A percentile compares a stretch with the other conserved stretches of the same genome.
These are phyloP conservation scores for Scaptomyza cyrtandrae DNA, from an alignment of 2,888 invertebrate genomes.

Conservation along the genomic window DNA sequence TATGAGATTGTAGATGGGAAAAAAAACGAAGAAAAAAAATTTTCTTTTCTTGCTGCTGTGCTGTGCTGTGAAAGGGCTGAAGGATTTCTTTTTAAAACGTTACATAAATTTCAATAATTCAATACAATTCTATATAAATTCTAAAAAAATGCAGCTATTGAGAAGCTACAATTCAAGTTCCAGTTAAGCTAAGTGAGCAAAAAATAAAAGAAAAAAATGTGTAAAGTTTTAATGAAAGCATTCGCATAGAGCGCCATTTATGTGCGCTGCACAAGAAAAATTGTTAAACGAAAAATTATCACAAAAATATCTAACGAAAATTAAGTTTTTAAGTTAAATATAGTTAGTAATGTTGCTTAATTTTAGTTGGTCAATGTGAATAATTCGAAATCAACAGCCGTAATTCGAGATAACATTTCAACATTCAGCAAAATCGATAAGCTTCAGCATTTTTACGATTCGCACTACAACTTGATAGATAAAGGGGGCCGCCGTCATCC, in stretches of 20 bases:
- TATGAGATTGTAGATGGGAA: slow-evolving; percentile 6
- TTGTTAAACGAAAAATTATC: slow-evolving; percentile 24
- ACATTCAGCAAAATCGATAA: slow-evolving; percentile 79
- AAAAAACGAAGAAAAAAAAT: slow-evolving; percentile 28
- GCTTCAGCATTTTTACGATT: slow-evolving; percentile 59
- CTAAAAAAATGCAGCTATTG: slow-evolving; percentile 30
- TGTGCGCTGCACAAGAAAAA: slow-evolving; percentile 29
- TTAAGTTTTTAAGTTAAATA: slow-evolving; percentile 25
- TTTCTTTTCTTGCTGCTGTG: slow-evolving; percentile 68
- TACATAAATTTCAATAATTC: slow-evolving; percentile 59
- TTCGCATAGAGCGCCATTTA: slow-evolving; percentile 53
- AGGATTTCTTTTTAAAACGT: slow-evolving; percentile 49
- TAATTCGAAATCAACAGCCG: slow-evolving; percentile 15
- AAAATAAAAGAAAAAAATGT: slow-evolving; percentile 46
- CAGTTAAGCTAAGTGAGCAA: slow-evolving; percentile 59
- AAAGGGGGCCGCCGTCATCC: slow-evolving; percentile 59
- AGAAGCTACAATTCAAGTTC: slow-evolving; percentile 23
- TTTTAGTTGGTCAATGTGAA: slow-evolving; percentile 30
- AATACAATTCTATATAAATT: slow-evolving; percentile 27
- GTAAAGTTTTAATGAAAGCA: slow-evolving; percentile 43
- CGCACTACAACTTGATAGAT: slow-evolving; percentile 42
- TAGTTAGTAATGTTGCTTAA: slow-evolving; percentile 33
- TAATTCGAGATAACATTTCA: slow-evolving; percentile 46
- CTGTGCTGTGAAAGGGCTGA: slow-evolving; percentile 43
- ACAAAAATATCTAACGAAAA: slow-evolving; percentile 12